These are phyloP conservation scores for Suncus etruscus DNA, from an alignment of 2,113 vertebrate genomes.

Conservation along the genomic window DNA sequence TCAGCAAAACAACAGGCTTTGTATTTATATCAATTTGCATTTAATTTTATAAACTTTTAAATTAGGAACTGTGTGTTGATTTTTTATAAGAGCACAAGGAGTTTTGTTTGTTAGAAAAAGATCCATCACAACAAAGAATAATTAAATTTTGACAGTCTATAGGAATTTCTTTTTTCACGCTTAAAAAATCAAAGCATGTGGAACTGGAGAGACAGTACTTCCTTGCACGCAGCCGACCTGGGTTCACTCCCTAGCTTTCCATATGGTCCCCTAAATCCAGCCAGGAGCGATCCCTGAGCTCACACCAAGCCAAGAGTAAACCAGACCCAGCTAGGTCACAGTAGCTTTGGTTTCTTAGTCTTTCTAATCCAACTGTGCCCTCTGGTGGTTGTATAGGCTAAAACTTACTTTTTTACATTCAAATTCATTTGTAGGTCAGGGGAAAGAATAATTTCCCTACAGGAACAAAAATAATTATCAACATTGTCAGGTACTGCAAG, in stretches of 20 bases:
- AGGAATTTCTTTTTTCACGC: slow-evolving; percentile 26
- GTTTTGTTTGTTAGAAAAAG: slow-evolving; percentile 41
- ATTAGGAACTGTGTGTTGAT: not conserved
- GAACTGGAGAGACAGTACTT: no score
- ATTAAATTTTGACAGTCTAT: slow-evolving; percentile 31
- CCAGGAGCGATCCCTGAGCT: no score
- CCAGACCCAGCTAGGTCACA: no score
- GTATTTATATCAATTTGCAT: slow-evolving; percentile 6
- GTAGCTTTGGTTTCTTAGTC: not conserved
- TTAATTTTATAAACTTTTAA: slow-evolving; percentile 39
- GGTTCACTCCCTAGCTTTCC: no score
- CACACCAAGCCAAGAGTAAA: no score
- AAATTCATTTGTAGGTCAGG: slow-evolving; percentile 2
- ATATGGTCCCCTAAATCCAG: no score
- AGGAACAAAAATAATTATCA: slow-evolving; percentile 33
- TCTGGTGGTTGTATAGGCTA: slow-evolving; percentile 69
- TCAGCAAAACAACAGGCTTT: slow-evolving; percentile 17
- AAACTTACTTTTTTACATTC: not conserved
- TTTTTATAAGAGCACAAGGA: slow-evolving; percentile 22
- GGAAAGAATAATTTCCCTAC: not conserved
- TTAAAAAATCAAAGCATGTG: not conserved
- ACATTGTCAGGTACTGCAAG: not conserved
- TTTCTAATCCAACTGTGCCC: slow-evolving; percentile 65
- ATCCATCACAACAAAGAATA: slow-evolving; percentile 2
- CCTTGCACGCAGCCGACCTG: no score